Evolutionary conservation across 2,888 invertebrate species (phyloP).

Genomic region (Neria commutata): DNA sequence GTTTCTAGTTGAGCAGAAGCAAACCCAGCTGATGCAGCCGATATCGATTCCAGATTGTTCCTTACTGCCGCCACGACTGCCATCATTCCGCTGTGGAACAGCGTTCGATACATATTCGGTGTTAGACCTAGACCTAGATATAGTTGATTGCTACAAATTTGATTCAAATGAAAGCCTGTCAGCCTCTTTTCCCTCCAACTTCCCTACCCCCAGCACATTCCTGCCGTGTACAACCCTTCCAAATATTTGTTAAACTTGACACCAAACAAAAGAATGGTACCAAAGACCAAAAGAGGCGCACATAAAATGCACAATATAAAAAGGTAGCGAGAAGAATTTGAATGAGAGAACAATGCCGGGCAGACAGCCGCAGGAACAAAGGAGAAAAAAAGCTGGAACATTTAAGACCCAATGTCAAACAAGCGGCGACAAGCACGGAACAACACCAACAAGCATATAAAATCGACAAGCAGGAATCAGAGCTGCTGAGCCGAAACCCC

Average conservation of each 20-base stretch:
- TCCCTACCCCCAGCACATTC: too few species aligned
- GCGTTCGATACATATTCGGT: too few species aligned
- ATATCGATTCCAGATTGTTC: too few species aligned
- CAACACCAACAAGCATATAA: not conserved
- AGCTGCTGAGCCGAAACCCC: not conserved
- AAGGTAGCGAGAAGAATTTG: constrained; percentile 28
- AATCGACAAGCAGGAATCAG: not conserved
- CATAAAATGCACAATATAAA: constrained; percentile 6
- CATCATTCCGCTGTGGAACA: too few species aligned
- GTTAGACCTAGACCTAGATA: too few species aligned
- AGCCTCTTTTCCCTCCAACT: too few species aligned
- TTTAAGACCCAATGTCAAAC: constrained; percentile 37
- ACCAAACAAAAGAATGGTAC: constrained; percentile 55
- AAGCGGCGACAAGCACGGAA: constrained; percentile 16
- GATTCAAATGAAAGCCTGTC: too few species aligned
- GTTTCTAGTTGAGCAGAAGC: too few species aligned
- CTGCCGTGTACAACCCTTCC: constrained; percentile 36
- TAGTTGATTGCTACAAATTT: too few species aligned
- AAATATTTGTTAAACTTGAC: constrained; percentile 59
- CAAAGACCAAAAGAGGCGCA: constrained; percentile 28
- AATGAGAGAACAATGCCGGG: constrained; percentile 46
- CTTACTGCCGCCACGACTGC: too few species aligned
- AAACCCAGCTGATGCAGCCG: too few species aligned
- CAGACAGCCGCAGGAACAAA: constrained; percentile 19
- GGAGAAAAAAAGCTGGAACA: constrained; percentile 17